Evolutionary conservation across 2,888 invertebrate species (phyloP), one percentile per base, ranked within the genome.

Genomic region (Polylopha cassiicola): DNA sequence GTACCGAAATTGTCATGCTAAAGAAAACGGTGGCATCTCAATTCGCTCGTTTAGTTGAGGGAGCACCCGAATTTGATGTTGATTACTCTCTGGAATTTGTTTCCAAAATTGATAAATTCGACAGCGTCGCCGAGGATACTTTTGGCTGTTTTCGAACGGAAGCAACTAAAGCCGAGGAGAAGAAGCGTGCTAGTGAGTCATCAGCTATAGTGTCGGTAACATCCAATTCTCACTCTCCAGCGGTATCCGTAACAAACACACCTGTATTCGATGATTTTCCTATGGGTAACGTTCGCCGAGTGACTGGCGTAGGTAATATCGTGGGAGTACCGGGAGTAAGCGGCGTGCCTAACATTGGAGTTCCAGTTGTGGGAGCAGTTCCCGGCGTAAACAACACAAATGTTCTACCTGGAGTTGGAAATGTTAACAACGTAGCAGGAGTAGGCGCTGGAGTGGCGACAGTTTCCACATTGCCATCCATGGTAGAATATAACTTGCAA

Each of bases 401-500:
- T 18, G 70, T 74, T 6, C 69, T 76, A 3, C 48, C 70, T 2
- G 75, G 73, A 11, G 76, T 77, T 3, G 73, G 73, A 2, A 72
- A 64, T 37, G 69, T 81, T 1, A 78, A 71, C 42, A 75, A 48
- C 44, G 76, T 77, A 5, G 39, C 69, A 7, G 73, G 70, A 42
- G 73, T 76, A 16, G 63, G 72, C 16, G 42, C 70, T 9, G 64
- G 67, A 16, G 73, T 73, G 1, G 67, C 73, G 23, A 73, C 79
- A 7, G 77, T 81, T 21, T 65, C 73, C 13, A 63, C 78, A 27
- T 58, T 81, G 53, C 82, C 91, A 6, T 93, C 92, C 55, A 93
- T 95, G 80, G 92, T 93, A 44, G 95, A 95, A 75, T 95, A 95
- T 65, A 95, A 95, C 76, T 79, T 95, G 55, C 93, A 94, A 50